Conservation (phyloP, 2,797 vertebrate species). For the Peromyscus melanophrys region DNA sequence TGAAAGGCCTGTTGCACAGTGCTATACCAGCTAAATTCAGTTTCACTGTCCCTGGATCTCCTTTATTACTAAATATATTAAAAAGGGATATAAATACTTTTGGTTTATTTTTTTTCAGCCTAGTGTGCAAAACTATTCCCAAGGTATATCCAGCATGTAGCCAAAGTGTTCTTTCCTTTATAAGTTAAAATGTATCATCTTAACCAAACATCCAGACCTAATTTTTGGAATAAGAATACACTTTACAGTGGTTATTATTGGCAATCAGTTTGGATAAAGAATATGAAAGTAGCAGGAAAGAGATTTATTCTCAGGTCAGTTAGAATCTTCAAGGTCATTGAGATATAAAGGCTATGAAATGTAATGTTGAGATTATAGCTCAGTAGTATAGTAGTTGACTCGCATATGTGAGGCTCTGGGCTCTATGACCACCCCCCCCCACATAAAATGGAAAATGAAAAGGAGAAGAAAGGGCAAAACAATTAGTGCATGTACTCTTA, state of each 20-base stretch:
- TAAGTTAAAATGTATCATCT: not conserved
- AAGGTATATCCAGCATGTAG: not conserved
- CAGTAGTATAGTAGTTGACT: not conserved
- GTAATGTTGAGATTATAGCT: not conserved
- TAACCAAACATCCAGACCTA: not conserved
- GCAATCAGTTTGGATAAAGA: not conserved
- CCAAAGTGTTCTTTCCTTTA: not conserved
- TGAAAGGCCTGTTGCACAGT: not conserved
- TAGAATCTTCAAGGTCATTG: not conserved
- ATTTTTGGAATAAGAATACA: slow-evolving; percentile 32
- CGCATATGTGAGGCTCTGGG: not conserved
- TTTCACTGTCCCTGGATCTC: not conserved
- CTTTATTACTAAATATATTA: not conserved
- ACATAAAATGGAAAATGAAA: not conserved
- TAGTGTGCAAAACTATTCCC: not conserved
- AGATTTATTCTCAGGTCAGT: not conserved
- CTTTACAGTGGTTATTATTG: slow-evolving; percentile 27
- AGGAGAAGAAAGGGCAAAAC: not conserved
- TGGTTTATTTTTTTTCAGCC: not conserved
- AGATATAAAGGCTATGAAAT: not conserved
- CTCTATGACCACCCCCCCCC: not conserved
- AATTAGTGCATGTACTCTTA: not conserved
- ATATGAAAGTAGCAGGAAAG: not conserved
- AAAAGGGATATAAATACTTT: slow-evolving; percentile 3
- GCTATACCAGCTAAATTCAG: not conserved